Base-by-base conservation (phyloP, 2,888 invertebrate species). In the Aethes cnicana region DNA sequence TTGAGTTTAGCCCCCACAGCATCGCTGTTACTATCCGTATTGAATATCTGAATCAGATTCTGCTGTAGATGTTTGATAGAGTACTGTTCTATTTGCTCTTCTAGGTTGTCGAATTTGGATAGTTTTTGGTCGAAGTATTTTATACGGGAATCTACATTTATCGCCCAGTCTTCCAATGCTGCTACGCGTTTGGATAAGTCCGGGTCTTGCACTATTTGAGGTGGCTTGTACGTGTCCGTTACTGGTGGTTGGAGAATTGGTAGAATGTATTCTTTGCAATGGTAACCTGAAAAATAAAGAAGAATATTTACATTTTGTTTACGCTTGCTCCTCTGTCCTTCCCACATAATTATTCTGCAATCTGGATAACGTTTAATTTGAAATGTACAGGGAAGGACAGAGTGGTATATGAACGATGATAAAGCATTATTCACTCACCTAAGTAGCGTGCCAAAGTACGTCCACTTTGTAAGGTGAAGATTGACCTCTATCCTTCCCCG, bases 361-460 rank as follows among this genome's bases (percentile, higher is more conserved):
- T 39, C 55, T 53, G 52, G 52, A 61, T 59, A 47, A 52, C 56
- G 47, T 30, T 55, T 47, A 21, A 25, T 42, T 67, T 69, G 64
- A 68, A 77, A 37, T 21, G 61, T 81, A 80, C 90, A 90, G 92
- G 92, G 92, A 92, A 92, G 92, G 92, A 92, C 92, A 92, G 92
- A 92, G 91, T 74, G 61, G 72, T 68, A 74, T 59, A 72, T 66
- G 69, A 66, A 74, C 55, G 66, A 64, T 59, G 68, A 65, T 65
- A 57, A 74, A 69, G 61, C 64, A 69, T 64, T 59, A 60, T 56
- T 54, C 68, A 89, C 88, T 87, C 89, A 89, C 89, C 89, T 81
- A 82, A 85, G 84, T 80, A 77, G 78, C 79, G 75, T 78, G 69
- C 74, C 63, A 63, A 58, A 69, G 67, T 72, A 69, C 78, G 77